Conservation (phyloP, 2,888 invertebrate species). For the Nemotelus nigrinus region DNA sequence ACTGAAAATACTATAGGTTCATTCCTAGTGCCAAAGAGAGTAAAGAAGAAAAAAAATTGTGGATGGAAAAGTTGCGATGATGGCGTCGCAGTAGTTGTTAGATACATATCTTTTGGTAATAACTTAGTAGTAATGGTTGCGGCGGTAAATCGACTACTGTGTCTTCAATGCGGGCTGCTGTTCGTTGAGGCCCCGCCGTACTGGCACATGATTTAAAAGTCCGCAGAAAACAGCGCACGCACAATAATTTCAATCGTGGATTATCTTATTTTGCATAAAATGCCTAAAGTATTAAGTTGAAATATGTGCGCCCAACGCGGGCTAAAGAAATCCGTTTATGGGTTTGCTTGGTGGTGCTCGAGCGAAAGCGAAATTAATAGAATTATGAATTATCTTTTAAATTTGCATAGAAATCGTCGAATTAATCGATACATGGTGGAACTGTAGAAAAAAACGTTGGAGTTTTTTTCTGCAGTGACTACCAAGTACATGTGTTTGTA, state of each 20-base stretch:
- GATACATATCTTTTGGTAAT: no score
- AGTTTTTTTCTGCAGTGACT: neutral
- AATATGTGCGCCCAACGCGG: neutral
- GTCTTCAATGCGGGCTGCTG: no score
- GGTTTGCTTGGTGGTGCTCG: neutral
- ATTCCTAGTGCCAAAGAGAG: neutral
- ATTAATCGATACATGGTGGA: neutral
- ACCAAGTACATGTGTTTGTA: no score
- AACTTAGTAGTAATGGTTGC: no score
- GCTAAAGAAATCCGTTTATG: neutral
- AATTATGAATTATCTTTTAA: constrained; percentile 22
- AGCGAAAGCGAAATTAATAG: constrained; percentile 37
- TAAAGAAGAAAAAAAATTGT: neutral
- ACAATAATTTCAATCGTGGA: neutral
- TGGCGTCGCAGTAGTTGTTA: no score
- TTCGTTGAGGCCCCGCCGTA: no score
- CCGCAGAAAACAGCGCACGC: neutral
- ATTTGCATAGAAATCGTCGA: constrained; percentile 35
- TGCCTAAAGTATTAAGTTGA: neutral
- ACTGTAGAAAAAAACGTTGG: neutral
- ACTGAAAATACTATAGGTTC: neutral
- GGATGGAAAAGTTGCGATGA: neutral
- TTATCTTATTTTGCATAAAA: constrained; percentile 5
- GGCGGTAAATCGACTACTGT: no score
- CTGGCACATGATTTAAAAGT: no score